These are phyloP conservation scores for Sciurus vulgaris DNA, from an alignment of 2,797 vertebrate genomes.

Conservation along the genomic window DNA sequence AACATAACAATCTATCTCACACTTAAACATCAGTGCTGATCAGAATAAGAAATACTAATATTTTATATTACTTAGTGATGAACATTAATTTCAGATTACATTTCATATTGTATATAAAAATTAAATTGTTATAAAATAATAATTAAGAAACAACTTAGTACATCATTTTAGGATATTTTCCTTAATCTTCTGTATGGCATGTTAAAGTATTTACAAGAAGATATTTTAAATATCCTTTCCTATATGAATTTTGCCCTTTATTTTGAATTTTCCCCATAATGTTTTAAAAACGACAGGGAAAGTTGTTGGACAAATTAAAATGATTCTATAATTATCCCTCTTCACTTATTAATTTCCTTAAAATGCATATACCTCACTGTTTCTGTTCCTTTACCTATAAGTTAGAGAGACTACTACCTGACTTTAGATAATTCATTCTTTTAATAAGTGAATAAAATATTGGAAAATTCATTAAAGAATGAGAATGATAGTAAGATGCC, in stretches of 20 bases:
- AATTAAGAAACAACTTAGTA: not conserved
- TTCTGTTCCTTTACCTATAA: constrained; percentile 48
- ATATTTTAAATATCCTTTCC: not conserved
- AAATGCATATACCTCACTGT: not conserved
- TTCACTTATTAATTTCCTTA: constrained; percentile 57
- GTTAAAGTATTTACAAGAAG: not conserved
- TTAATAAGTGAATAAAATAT: constrained; percentile 44
- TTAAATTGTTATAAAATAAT: not conserved
- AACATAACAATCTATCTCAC: not conserved
- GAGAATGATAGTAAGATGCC: constrained; percentile 24
- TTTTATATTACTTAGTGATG: not conserved
- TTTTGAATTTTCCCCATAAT: not conserved
- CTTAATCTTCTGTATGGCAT: not conserved
- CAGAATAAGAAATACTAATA: constrained; percentile 4
- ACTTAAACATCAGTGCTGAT: not conserved
- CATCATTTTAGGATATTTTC: not conserved
- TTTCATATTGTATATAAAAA: not conserved
- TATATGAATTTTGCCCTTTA: not conserved
- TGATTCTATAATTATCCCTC: not conserved
- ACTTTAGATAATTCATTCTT: not conserved
- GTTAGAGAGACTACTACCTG: not conserved
- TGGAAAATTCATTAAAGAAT: constrained; percentile 43
- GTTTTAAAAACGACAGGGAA: not conserved
- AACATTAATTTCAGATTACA: constrained; percentile 38
- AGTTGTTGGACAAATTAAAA: not conserved